Conservation (phyloP, 2,888 invertebrate species). For the Heliconius cydno region DNA sequence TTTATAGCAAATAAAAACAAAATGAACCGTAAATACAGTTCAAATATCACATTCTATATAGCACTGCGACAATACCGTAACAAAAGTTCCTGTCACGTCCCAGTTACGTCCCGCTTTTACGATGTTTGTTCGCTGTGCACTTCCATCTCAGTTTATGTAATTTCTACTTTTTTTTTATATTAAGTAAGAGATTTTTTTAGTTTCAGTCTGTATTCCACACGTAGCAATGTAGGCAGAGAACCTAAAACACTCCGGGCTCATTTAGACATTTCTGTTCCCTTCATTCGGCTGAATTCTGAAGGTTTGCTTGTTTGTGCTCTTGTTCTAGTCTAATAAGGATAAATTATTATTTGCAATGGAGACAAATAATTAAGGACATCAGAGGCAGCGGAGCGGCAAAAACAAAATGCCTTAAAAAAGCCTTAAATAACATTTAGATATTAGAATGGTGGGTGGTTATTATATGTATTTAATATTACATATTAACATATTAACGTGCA, state of each 20-base stretch:
- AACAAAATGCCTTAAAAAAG: no score
- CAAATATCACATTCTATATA: constrained; percentile 7
- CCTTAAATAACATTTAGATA: no score
- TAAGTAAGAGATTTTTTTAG: constrained; percentile 7
- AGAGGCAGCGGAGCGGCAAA: background rate
- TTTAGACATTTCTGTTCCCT: no score
- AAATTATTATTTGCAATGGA: background rate
- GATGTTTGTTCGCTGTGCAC: constrained; percentile 60
- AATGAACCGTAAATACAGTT: constrained; percentile 11
- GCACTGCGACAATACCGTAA: constrained; percentile 21
- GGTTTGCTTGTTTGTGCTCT: no score
- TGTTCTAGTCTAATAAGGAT: background rate
- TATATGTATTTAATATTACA: no score
- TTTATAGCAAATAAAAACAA: constrained; percentile 21
- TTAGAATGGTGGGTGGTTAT: no score
- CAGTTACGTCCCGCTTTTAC: constrained; percentile 56
- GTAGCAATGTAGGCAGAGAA: no score
- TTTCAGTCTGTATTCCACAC: no score
- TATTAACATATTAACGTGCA: no score
- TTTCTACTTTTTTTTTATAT: constrained; percentile 21
- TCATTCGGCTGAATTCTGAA: no score
- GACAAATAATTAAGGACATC: background rate
- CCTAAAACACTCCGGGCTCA: no score
- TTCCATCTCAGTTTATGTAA: constrained; percentile 57
- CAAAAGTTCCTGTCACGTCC: constrained; percentile 31